A percentile compares a stretch with the other conserved stretches of the same genome.
Conservation (phyloP, 2,113 vertebrate species). For the Stictonetta naevosa region DNA sequence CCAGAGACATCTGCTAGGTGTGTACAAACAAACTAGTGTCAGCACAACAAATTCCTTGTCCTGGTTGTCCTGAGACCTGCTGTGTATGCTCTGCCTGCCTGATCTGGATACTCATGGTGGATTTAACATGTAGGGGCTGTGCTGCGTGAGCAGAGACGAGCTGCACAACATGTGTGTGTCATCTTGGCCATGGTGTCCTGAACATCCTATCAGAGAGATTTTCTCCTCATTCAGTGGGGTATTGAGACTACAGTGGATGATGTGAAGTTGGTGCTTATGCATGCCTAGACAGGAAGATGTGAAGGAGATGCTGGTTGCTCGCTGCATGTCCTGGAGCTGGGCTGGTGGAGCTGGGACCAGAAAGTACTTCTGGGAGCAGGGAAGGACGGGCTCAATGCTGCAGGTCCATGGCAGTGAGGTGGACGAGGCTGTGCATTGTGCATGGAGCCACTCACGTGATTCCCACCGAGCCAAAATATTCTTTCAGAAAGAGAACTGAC, state of each 20-base stretch:
- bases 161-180: no score
- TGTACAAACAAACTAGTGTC: not conserved
- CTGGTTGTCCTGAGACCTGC: not conserved
- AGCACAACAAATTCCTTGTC: not conserved
- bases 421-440: not conserved
- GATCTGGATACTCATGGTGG: not conserved
- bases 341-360: not conserved
- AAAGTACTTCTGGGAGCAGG: not conserved
- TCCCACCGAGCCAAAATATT: not conserved
- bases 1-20: no score
- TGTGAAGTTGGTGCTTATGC: no score
- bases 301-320: rapidly evolving
- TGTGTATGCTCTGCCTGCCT: not conserved
- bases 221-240: not conserved
- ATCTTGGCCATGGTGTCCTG: not conserved
- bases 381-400: rapidly evolving
- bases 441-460: not conserved
- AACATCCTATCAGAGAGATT: rapidly evolving
- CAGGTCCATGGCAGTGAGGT: not conserved
- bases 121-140: not conserved
- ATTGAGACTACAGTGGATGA: no score
- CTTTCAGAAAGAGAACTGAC: conserved; percentile 33
- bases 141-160: not conserved
- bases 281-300: not conserved
- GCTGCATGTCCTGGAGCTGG: rapidly evolving